Percentiles rank a stretch among this genome's conserved stretches.
These are phyloP conservation scores for Brachionus calyciflorus DNA, from an alignment of 1,140 invertebrate species.

Conservation along the genomic window DNA sequence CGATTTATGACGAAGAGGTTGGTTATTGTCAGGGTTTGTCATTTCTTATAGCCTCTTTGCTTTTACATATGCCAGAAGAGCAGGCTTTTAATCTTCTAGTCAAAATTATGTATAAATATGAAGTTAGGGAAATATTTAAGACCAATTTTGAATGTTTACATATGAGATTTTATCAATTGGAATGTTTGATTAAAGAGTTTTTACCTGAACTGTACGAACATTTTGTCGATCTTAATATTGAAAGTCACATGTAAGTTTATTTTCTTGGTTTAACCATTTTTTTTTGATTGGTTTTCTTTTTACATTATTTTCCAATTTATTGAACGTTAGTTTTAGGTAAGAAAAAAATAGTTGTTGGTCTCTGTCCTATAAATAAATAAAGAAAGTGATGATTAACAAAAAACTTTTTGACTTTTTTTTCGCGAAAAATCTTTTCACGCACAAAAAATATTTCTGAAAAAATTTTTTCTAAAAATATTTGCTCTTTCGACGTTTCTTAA, in stretches of 20 bases:
- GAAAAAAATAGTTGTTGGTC: too few relatives aligned
- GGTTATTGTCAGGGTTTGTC: constrained; percentile 97
- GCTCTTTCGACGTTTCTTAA: too few relatives aligned
- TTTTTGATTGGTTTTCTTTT: not conserved
- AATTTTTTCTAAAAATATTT: too few relatives aligned
- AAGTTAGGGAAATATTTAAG: constrained; percentile 86
- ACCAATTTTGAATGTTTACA: constrained; percentile 93
- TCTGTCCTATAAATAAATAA: too few relatives aligned
- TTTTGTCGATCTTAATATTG: constrained; percentile 83
- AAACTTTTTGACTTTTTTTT: too few relatives aligned
- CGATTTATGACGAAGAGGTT: constrained; percentile 92
- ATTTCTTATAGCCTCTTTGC: constrained; percentile 87
- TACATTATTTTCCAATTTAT: too few relatives aligned
- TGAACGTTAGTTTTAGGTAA: too few relatives aligned
- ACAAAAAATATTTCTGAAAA: too few relatives aligned
- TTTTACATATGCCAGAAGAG: constrained; percentile 98
- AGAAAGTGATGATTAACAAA: too few relatives aligned
- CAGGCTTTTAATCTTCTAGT: constrained; percentile 95
- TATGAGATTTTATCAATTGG: constrained; percentile 90
- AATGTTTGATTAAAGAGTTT: constrained; percentile 88
- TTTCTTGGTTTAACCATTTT: too few relatives aligned
- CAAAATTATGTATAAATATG: constrained; percentile 94
- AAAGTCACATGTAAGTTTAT: constrained; percentile 85
- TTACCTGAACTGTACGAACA: constrained; percentile 82
- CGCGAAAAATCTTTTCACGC: too few relatives aligned